Evolutionary conservation across 1,140 invertebrate species (phyloP).

Genomic region (Lucilia cuprina): DNA sequence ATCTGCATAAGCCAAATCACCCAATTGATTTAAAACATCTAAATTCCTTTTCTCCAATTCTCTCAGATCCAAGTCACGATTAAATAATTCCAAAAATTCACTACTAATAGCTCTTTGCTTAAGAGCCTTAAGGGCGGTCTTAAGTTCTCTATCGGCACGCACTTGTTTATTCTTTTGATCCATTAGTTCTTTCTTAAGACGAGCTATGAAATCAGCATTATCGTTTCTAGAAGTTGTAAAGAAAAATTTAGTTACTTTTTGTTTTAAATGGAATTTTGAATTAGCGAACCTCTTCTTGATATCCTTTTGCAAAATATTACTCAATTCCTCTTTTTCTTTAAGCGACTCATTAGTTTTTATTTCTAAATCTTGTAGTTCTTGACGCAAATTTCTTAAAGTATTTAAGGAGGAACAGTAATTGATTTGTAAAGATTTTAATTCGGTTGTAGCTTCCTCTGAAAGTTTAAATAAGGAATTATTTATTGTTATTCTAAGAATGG

Average conservation of each 20-base stretch:
- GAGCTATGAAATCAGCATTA: slow-evolving; percentile 45
- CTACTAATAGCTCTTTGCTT: slow-evolving; percentile 49
- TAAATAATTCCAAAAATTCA: slow-evolving; percentile 54
- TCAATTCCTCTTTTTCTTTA: slow-evolving; percentile 43
- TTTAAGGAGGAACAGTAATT: slow-evolving; percentile 45
- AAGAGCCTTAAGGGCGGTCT: slow-evolving; percentile 46
- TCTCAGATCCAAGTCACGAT: slow-evolving; percentile 57
- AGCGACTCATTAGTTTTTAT: slow-evolving; percentile 42
- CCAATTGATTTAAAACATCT: slow-evolving; percentile 57
- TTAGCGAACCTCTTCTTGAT: slow-evolving; percentile 17
- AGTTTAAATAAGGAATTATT: neutral
- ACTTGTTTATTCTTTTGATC: slow-evolving; percentile 55
- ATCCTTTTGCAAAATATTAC: slow-evolving; percentile 38
- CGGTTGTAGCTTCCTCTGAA: slow-evolving; percentile 41
- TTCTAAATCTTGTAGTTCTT: slow-evolving; percentile 46
- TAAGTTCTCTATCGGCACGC: slow-evolving; percentile 56
- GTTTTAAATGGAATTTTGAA: neutral
- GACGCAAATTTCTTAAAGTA: slow-evolving; percentile 51
- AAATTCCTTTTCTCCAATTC: slow-evolving; percentile 60
- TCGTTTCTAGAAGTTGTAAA: slow-evolving; percentile 40
- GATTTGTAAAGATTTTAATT: slow-evolving; percentile 46
- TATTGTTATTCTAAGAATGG: no score
- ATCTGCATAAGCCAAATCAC: slow-evolving; percentile 55
- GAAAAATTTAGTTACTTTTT: neutral
- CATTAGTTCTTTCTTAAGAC: slow-evolving; percentile 49